Base-by-base conservation (phyloP, 2,797 vertebrate genomes). In the Gila robusta region DNA sequence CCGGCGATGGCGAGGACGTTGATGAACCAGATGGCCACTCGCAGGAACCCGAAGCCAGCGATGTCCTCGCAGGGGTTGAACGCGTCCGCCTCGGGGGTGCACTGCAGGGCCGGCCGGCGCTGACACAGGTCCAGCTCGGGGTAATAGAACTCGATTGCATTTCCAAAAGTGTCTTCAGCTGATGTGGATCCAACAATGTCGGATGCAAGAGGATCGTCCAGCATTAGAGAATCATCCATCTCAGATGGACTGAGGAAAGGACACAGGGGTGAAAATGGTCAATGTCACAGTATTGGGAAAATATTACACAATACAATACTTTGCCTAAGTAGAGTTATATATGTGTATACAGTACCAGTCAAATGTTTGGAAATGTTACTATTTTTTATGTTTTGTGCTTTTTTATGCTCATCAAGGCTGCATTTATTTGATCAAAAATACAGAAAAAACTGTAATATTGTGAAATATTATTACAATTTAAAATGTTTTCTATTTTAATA, bases 31-130 rank as follows among this genome's bases (percentile, higher is more conserved):
- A 98, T 97, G 28, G 96, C 93, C 59, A 97, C 94, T 73, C 96
- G 90, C 32, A 98, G 96, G 72, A 97, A 97, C 86, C 94, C 89
- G 54, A 97, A 97, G 17, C 96, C 96, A 85, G 96, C 94, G 12
- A 97, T 96, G 90, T 97, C 97, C 91, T 98, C 97, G 2, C 97
- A 97, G 77, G 97, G 97, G 64, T 97, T 97, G 71, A 98, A 97
- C 1, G 96, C 96, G 0, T 97, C 96, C 7, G 95, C 96, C 84
- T 97, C 96, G 0, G 96, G 97, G 21, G 91, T 95, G 93, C 97
- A 97, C 0, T 92, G 94, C 76, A 97, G 90, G 32, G 87, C 88
- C 37, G 91, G 89, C 26, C 56, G 73, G 16, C 76, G 90, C 64
- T 89, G 90, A 87, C 93, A 94, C 47, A 89, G 83, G 62, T 93